Conservation (phyloP, 2,797 vertebrate species). For the Myotis daubentonii region DNA sequence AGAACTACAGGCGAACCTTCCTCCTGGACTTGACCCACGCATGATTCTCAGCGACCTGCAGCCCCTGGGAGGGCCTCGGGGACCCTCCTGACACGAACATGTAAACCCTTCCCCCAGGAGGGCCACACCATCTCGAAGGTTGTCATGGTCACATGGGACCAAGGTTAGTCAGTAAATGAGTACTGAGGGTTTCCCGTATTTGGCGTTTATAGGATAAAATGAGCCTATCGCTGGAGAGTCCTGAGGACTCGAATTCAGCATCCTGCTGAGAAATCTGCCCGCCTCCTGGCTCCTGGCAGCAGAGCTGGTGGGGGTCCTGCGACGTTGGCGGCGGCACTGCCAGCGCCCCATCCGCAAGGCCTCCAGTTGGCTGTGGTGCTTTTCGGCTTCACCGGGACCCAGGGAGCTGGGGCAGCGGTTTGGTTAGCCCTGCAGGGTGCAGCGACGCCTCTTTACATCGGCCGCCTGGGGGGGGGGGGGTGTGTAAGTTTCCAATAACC, state of each 20-base stretch:
- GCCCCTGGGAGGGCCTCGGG: background rate
- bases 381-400: background rate
- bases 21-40: background rate
- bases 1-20: background rate
- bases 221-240: background rate
- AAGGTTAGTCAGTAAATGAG: background rate
- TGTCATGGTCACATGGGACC: background rate
- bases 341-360: fast-evolving
- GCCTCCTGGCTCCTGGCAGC: background rate
- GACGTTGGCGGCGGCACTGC: background rate
- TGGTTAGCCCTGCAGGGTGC: background rate
- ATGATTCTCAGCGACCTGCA: background rate
- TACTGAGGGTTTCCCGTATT: background rate
- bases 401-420: background rate
- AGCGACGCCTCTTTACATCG: background rate
- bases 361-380: background rate
- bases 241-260: background rate
- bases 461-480: background rate
- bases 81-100: background rate
- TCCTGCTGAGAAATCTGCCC: background rate
- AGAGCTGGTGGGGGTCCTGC: background rate
- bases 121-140: too few species aligned
- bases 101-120: background rate
- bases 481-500: background rate
- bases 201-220: background rate